Evolutionary conservation across 1,140 invertebrate species (phyloP).

Genomic region (Trichoplusia ni): DNA sequence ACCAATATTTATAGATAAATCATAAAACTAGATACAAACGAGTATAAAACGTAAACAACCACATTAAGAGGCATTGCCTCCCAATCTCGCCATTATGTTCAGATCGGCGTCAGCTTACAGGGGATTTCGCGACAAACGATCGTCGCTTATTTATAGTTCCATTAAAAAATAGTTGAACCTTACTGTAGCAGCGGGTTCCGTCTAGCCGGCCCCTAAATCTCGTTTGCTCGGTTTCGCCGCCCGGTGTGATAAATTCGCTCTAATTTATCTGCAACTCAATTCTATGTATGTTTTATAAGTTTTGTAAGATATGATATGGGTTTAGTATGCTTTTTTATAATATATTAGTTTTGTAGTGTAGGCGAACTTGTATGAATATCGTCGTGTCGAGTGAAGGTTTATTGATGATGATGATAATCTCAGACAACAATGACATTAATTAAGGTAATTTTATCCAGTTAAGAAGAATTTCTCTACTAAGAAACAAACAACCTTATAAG

Average conservation of each 20-base stretch:
- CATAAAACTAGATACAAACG: not conserved
- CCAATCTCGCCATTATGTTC: not conserved
- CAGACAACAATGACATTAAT: no score
- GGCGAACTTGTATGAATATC: no score
- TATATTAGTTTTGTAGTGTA: no score
- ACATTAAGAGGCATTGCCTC: conserved; percentile 18
- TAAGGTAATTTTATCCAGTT: no score
- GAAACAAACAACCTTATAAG: no score
- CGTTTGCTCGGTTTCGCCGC: conserved; percentile 23
- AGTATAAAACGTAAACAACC: conserved; percentile 13
- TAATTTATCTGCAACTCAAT: conserved; percentile 27
- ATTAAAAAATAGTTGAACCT: conserved; percentile 25
- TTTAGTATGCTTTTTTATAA: no score
- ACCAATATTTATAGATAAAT: not conserved
- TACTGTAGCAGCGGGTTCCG: not conserved
- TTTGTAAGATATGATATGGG: not conserved
- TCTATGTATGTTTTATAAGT: conserved; percentile 6
- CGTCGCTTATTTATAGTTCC: conserved; percentile 21
- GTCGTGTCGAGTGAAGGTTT: no score
- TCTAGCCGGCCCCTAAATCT: conserved; percentile 24
- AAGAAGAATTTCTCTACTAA: no score
- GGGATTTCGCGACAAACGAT: conserved; percentile 8
- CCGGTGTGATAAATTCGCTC: conserved; percentile 18
- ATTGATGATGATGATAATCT: no score
- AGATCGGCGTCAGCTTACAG: not conserved